Evolutionary conservation across 2,888 invertebrate genomes (phyloP), one percentile per base, ranked within the genome.

Genomic region (Drosophila anomalata): DNA sequence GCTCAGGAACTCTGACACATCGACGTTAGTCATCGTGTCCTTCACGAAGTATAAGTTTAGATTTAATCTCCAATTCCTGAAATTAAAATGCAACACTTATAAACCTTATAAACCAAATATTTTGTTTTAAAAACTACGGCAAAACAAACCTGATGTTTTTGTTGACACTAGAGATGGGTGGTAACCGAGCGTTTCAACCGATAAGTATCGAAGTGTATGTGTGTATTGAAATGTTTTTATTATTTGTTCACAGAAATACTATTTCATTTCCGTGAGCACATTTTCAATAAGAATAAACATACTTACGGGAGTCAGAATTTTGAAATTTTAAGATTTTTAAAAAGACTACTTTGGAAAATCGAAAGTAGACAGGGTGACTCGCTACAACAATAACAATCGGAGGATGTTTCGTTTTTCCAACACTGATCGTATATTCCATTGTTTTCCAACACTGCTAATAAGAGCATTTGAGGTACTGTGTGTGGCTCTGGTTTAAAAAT

Each of bases 391-490:
- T 20, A 42, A 42, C 20, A 17, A 42, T 42, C 20, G 42, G 1
- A 42, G 14, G 8, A 41, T 8, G 14, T 17, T 42, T 11, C 3
- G 2, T 17, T 42, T 14, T 41, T 14, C 8, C 81, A 81, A 33
- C 80, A 76, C 75, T 77, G 77, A 66, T 73, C 73, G 55, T 85
- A 87, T 87, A 87, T 83, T 89, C 90, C 90, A 90, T 90, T 90
- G 89, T 90, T 90, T 87, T 79, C 79, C 81, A 84, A 90, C 91
- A 36, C 36, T 36, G 36, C 36, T 36, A 36, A 2, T 36, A 36
- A 36, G 36, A 36, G 90, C 90, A 91, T 90, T 91, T 87, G 87
- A 88, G 89, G 88, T 89, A 89, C 76, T 67, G 61, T 68, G 69
- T 44, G 69, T 77, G 57, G 72, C 74, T 79, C 75, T 72, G 73